Conservation (phyloP, 2,113 vertebrate genomes). For the Acanthochromis polyacanthus region DNA sequence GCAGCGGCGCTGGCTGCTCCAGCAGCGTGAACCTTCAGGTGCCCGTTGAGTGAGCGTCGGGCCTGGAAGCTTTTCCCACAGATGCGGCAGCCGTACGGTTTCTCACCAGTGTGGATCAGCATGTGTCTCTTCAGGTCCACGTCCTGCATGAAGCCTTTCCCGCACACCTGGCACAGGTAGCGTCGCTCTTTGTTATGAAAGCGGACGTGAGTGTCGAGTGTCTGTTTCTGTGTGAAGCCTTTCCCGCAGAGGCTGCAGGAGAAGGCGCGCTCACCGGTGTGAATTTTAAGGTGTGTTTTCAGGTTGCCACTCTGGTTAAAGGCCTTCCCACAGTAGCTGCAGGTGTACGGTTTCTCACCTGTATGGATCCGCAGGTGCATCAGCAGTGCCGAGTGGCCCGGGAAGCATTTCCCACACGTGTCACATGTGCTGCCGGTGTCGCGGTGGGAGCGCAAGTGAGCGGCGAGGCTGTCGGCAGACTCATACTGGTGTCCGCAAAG, state of each 20-base stretch:
- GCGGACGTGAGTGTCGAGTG: slow-evolving; percentile 82
- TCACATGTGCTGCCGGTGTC: slow-evolving; percentile 60
- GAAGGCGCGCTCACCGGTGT: slow-evolving; percentile 82
- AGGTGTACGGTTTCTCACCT: slow-evolving; percentile 70
- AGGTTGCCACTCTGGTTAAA: slow-evolving; percentile 86
- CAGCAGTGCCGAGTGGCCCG: slow-evolving; percentile 68
- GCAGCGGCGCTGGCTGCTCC: background rate
- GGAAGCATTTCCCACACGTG: slow-evolving; percentile 78
- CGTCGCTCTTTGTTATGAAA: slow-evolving; percentile 81
- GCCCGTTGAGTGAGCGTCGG: slow-evolving; percentile 62
- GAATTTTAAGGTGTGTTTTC: slow-evolving; percentile 85
- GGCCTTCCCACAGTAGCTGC: slow-evolving; percentile 83
- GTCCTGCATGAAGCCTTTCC: slow-evolving; percentile 75
- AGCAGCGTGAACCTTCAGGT: slow-evolving; percentile 53
- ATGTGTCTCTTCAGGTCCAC: slow-evolving; percentile 72
- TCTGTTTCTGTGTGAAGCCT: slow-evolving; percentile 70
- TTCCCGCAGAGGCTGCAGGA: slow-evolving; percentile 80
- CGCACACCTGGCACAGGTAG: slow-evolving; percentile 71
- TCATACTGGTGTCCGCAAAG: slow-evolving; percentile 69
- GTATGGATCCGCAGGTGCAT: slow-evolving; percentile 76
- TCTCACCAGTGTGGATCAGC: slow-evolving; percentile 73
- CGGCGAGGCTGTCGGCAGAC: slow-evolving; percentile 28
- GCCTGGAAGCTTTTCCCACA: slow-evolving; percentile 75
- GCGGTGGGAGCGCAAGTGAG: slow-evolving; percentile 52
- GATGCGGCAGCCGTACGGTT: slow-evolving; percentile 66